A percentile compares a stretch with the other conserved stretches of the same genome.
Conservation (phyloP, 2,113 vertebrate species). For the Dermatemys mawii region DNA sequence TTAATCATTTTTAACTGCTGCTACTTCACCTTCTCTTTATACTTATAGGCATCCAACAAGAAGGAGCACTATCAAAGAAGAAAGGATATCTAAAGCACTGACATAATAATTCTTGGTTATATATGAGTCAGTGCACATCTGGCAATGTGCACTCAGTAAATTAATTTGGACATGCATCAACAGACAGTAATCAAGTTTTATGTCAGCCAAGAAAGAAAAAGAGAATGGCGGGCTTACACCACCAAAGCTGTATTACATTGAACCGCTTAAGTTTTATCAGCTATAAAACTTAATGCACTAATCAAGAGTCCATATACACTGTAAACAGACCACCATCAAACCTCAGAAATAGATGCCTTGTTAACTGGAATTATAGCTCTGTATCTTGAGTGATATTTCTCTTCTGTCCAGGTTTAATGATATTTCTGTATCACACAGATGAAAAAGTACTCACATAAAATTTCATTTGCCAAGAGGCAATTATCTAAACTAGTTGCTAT, state of each 20-base stretch:
- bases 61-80: neutral
- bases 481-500: neutral
- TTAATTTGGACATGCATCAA: constrained; percentile 32
- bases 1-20: neutral
- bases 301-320: neutral
- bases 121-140: constrained; percentile 28
- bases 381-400: neutral
- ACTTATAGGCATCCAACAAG: neutral
- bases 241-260: neutral
- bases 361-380: neutral
- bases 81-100: neutral
- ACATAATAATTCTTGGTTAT: neutral
- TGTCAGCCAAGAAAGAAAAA: constrained; percentile 24
- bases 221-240: neutral
- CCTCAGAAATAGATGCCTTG: neutral
- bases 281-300: neutral
- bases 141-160: constrained; percentile 21
- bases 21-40: neutral
- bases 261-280: neutral
- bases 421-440: neutral
- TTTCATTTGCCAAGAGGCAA: neutral
- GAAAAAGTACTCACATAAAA: neutral
- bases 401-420: neutral
- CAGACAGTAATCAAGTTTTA: constrained; percentile 23
- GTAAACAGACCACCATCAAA: neutral